These are phyloP conservation scores for Eupeodes luniger DNA, from an alignment of 2,888 invertebrate species.

Conservation along the genomic window DNA sequence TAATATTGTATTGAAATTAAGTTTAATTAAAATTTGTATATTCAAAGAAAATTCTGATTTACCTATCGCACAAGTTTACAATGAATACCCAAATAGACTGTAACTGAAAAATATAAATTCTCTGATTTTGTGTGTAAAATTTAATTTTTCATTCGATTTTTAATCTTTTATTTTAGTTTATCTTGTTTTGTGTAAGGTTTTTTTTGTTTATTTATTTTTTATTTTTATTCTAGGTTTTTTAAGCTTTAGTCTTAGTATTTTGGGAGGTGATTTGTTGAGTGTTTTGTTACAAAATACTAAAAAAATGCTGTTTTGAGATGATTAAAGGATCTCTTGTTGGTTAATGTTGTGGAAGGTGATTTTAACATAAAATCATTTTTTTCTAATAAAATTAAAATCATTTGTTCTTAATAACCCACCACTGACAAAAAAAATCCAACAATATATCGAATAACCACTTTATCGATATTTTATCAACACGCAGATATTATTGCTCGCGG, in stretches of 20 bases:
- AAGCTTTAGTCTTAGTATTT: constrained; percentile 74
- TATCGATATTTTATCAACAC: constrained; percentile 83
- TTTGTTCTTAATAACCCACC: constrained; percentile 46
- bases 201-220: constrained; percentile 56
- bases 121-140: constrained; percentile 75
- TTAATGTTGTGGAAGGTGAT: constrained; percentile 58
- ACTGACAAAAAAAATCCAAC: constrained; percentile 74
- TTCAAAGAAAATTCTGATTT: constrained; percentile 83
- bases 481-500: constrained; percentile 85
- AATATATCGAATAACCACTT: constrained; percentile 83
- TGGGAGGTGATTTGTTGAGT: constrained; percentile 49
- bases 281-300: constrained; percentile 72
- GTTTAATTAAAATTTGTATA: constrained; percentile 54
- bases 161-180: constrained; percentile 60
- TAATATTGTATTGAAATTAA: constrained; percentile 53
- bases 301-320: constrained; percentile 70
- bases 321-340: constrained; percentile 74
- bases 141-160: constrained; percentile 70
- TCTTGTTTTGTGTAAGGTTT: constrained; percentile 69
- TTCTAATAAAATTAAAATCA: constrained; percentile 20
- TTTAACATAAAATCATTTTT: constrained; percentile 48
- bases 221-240: constrained; percentile 26
- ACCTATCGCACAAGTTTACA: constrained; percentile 84
- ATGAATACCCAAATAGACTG: constrained; percentile 84
- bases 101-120: constrained; percentile 82